These are phyloP conservation scores for Cyrtorhinus lividipennis DNA, from an alignment of 1,140 invertebrate genomes.

Conservation along the genomic window DNA sequence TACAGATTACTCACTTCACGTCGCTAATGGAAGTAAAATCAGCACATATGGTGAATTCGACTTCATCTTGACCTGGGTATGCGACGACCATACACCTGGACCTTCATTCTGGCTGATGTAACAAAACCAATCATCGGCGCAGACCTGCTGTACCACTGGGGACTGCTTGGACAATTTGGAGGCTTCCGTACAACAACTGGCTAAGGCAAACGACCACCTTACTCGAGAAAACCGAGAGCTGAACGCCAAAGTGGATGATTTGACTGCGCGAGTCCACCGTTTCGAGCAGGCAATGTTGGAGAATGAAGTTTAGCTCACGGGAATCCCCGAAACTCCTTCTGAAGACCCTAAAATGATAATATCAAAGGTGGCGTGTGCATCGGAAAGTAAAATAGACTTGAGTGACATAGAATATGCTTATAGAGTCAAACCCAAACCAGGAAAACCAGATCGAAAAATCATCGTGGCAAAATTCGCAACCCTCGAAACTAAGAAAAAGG, in stretches of 20 bases:
- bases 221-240: slow-evolving; percentile 2
- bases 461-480: neutral
- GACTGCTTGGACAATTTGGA: too few species aligned
- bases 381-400: neutral
- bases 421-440: slow-evolving; percentile 1
- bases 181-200: neutral
- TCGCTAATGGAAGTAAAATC: too few species aligned
- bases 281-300: neutral
- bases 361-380: neutral
- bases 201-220: slow-evolving; percentile 1
- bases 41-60: too few species aligned
- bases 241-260: neutral
- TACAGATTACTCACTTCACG: too few species aligned
- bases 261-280: neutral
- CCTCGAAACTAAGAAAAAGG: neutral
- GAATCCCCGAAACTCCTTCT: neutral
- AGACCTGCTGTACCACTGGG: too few species aligned
- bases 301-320: neutral
- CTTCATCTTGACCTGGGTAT: too few species aligned
- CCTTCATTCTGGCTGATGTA: too few species aligned
- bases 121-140: too few species aligned
- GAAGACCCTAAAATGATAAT: neutral
- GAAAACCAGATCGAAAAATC: neutral
- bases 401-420: slow-evolving; percentile 1
- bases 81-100: too few species aligned